These are phyloP conservation scores for Cheilosia vernalis DNA, from an alignment of 2,888 invertebrate genomes.

Conservation along the genomic window DNA sequence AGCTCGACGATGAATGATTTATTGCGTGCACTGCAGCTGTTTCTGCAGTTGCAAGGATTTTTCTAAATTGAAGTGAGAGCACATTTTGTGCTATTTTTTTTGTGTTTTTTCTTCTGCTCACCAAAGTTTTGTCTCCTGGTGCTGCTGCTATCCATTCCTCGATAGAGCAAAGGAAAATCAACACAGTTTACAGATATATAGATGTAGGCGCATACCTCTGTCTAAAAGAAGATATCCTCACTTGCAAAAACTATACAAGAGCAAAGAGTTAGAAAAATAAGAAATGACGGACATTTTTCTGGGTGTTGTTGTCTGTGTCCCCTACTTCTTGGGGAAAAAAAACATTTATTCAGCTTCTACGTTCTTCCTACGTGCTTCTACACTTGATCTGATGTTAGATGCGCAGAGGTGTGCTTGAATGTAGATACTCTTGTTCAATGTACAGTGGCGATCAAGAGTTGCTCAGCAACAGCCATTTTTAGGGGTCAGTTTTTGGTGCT, in stretches of 20 bases:
- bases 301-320: conserved; percentile 44
- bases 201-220: conserved; percentile 26
- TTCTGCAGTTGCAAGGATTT: conserved; percentile 74
- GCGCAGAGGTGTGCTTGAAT: conserved; percentile 17
- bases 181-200: conserved; percentile 37
- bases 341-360: conserved; percentile 51
- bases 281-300: conserved; percentile 60
- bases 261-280: conserved; percentile 14
- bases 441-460: conserved; percentile 8
- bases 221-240: conserved; percentile 45
- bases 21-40: conserved; percentile 76
- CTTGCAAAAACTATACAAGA: conserved; percentile 44
- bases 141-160: conserved; percentile 15
- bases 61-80: conserved; percentile 70
- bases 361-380: conserved; percentile 48
- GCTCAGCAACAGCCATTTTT: no score
- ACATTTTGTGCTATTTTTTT: conserved; percentile 40
- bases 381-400: conserved; percentile 55
- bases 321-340: conserved; percentile 31
- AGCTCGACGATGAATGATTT: conserved; percentile 76
- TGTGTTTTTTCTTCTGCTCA: background rate
- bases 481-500: no score
- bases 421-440: conserved; percentile 20
- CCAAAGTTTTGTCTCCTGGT: conserved; percentile 44
- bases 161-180: conserved; percentile 45